phyloP scores from a whole-genome alignment of 2,888 invertebrate species.

The Leucophenga montana region DNA sequence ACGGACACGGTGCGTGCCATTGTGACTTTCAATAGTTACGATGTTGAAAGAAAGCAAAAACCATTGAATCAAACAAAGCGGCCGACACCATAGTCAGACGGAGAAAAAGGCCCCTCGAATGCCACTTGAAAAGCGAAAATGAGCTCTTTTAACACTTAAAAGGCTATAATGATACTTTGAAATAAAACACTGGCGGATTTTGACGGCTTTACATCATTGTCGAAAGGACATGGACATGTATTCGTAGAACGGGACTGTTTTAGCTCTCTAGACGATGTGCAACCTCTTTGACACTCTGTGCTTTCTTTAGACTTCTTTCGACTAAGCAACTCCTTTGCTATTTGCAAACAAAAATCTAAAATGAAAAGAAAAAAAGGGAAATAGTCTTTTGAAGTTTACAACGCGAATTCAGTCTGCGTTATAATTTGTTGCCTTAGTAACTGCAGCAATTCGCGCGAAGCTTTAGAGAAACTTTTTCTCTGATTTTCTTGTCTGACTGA shows the following conservation, averaged over 20 bases:
- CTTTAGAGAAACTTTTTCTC: too few relatives aligned
- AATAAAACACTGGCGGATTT: conserved; percentile 54
- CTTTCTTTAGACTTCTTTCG: neutral
- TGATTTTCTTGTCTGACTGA: too few relatives aligned
- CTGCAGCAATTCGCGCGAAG: neutral
- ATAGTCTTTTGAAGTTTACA: conserved; percentile 16
- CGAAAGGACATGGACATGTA: neutral
- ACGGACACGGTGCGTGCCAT: conserved; percentile 20
- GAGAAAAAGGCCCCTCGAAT: neutral
- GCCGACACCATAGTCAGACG: too few relatives aligned
- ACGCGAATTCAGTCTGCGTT: neutral
- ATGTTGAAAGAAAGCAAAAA: neutral
- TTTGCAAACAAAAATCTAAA: conserved; percentile 10
- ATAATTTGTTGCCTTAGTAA: conserved; percentile 2
- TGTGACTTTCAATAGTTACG: conserved; percentile 14
- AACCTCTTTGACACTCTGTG: conserved; percentile 51
- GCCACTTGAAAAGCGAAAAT: conserved; percentile 36
- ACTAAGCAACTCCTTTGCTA: neutral
- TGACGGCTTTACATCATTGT: conserved; percentile 24
- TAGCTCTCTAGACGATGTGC: conserved; percentile 25
- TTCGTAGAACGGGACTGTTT: neutral
- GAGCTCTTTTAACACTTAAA: conserved; percentile 54
- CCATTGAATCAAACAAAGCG: conserved; percentile 10
- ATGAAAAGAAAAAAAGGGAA: neutral
- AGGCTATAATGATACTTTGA: conserved; percentile 64